These are phyloP conservation scores for Trachemys scripta DNA, from an alignment of 2,113 vertebrate genomes.

Conservation along the genomic window DNA sequence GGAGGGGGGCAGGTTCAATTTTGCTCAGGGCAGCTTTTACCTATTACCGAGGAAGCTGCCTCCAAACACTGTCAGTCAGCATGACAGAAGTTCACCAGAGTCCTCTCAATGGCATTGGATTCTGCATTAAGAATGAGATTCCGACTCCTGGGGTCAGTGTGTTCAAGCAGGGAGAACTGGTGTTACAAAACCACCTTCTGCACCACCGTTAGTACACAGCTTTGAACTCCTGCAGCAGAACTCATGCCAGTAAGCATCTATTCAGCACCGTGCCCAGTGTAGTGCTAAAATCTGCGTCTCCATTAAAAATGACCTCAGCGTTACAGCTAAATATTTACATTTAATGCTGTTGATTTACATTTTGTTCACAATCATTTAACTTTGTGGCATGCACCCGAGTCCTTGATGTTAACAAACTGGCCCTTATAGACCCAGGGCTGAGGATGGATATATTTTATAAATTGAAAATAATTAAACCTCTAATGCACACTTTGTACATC, in stretches of 20 bases:
- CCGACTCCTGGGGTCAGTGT: neutral
- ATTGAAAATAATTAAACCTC: neutral
- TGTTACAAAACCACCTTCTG: neutral
- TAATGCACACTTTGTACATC: neutral
- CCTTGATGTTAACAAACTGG: neutral
- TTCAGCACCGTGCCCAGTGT: neutral
- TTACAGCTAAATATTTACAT: conserved; percentile 7
- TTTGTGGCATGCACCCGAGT: neutral
- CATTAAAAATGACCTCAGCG: conserved; percentile 7
- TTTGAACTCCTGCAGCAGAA: rapidly evolving
- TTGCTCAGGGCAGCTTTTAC: conserved; percentile 6
- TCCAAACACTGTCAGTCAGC: conserved; percentile 26
- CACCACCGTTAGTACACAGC: rapidly evolving
- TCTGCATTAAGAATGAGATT: neutral
- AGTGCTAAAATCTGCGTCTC: conserved; percentile 6
- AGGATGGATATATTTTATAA: neutral
- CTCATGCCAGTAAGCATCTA: neutral
- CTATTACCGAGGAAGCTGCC: neutral
- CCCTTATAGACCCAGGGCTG: neutral
- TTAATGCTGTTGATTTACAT: neutral
- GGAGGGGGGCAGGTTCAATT: neutral
- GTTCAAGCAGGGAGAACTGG: neutral
- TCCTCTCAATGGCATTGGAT: conserved; percentile 39
- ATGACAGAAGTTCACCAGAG: neutral
- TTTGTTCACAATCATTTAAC: conserved; percentile 3